phyloP scores from a whole-genome alignment of 2,113 vertebrate species.

The Festucalex cinctus region DNA sequence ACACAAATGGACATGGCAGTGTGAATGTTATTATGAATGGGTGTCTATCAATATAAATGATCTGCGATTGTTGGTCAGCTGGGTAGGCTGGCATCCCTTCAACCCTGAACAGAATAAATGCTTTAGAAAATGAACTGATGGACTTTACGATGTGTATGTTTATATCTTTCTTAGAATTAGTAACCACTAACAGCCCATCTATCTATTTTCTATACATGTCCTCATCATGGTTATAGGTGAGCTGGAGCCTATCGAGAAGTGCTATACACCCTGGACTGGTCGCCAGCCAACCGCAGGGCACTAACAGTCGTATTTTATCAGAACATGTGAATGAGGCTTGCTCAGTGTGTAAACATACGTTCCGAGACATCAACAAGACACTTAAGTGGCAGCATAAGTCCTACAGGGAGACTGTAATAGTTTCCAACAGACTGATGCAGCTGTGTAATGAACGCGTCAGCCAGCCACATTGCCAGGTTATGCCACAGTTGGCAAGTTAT shows the following conservation, averaged over 20 bases:
- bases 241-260: neutral
- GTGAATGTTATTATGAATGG: too few species aligned
- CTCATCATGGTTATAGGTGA: neutral
- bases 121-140: neutral
- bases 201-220: too few species aligned
- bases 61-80: neutral
- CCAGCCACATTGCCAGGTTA: constrained; percentile 22
- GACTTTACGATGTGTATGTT: neutral
- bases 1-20: neutral
- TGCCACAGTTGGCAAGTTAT: constrained; percentile 8
- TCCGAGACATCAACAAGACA: constrained; percentile 39
- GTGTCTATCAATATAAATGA: neutral
- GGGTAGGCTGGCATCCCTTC: neutral
- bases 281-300: neutral
- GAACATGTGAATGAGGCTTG: constrained; percentile 21
- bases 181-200: too few species aligned
- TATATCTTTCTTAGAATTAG: neutral
- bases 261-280: too few species aligned
- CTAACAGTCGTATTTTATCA: constrained; percentile 12
- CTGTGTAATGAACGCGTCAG: constrained; percentile 16
- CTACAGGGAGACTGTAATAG: constrained; percentile 24
- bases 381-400: constrained; percentile 26
- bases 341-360: constrained; percentile 39
- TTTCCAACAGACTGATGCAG: constrained; percentile 33
- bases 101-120: neutral